phyloP scores from a whole-genome alignment of 2,797 vertebrate species.

The Melanotaenia maccullochi region DNA sequence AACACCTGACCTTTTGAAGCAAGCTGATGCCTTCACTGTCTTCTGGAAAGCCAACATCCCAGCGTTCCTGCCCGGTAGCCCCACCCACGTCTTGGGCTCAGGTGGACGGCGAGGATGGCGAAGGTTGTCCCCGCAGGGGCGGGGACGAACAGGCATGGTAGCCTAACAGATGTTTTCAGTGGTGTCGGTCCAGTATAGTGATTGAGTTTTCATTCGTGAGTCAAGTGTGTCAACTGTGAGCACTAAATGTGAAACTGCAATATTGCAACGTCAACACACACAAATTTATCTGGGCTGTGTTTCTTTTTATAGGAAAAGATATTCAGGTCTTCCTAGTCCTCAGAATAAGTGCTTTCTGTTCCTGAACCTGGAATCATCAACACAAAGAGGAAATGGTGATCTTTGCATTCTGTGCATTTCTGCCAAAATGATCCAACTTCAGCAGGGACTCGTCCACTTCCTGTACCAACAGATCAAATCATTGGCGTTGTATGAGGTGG shows the following conservation, averaged over 20 bases:
- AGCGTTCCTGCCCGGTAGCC: not conserved
- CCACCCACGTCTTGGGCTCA: constrained; percentile 43
- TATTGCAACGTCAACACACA: constrained; percentile 88
- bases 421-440: constrained; percentile 84
- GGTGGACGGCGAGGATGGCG: constrained; percentile 42
- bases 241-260: constrained; percentile 94
- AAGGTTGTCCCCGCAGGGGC: constrained; percentile 34
- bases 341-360: constrained; percentile 99
- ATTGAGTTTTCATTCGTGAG: constrained; percentile 89
- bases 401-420: constrained; percentile 78
- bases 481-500: constrained; percentile 63
- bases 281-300: constrained; percentile 82
- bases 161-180: constrained; percentile 76
- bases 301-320: constrained; percentile 90
- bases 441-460: constrained; percentile 78
- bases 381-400: constrained; percentile 84
- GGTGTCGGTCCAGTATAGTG: constrained; percentile 91
- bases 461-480: constrained; percentile 73
- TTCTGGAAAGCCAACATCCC: too few species aligned
- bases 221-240: constrained; percentile 92
- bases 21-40: constrained; percentile 11
- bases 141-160: constrained; percentile 67
- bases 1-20: constrained; percentile 9
- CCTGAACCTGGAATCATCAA: constrained; percentile 92
- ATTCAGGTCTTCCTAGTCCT: constrained; percentile 99